phyloP scores from a whole-genome alignment of 2,113 vertebrate genomes.

The Oncorhynchus nerka region DNA sequence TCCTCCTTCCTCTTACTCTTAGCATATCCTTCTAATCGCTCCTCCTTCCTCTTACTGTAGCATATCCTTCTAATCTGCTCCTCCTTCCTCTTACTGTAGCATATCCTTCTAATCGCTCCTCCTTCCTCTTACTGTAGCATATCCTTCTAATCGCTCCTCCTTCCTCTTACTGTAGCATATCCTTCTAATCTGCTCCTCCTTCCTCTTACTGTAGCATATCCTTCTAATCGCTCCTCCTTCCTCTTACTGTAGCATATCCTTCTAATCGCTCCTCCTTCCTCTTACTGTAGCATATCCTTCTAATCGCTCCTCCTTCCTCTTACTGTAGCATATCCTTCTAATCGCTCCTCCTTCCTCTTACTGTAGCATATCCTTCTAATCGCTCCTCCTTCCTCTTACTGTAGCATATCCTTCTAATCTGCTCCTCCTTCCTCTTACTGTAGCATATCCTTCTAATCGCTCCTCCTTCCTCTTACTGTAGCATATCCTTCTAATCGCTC shows the following conservation, averaged over 20 bases:
- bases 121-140: neutral
- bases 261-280: neutral
- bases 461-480: neutral
- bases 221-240: too few relatives aligned
- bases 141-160: neutral
- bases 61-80: neutral
- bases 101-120: neutral
- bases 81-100: slow-evolving; percentile 1
- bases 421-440: neutral
- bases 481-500: neutral
- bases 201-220: neutral
- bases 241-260: neutral
- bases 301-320: neutral
- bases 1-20: neutral
- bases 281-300: neutral
- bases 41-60: slow-evolving; percentile 1
- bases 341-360: neutral
- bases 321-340: neutral
- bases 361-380: neutral
- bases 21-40: neutral
- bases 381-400: neutral
- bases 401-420: neutral
- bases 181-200: too few relatives aligned
- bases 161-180: neutral
- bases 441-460: neutral